Evolutionary conservation across 2,888 invertebrate genomes (phyloP).

Genomic region (Ypsolopha sequella): DNA sequence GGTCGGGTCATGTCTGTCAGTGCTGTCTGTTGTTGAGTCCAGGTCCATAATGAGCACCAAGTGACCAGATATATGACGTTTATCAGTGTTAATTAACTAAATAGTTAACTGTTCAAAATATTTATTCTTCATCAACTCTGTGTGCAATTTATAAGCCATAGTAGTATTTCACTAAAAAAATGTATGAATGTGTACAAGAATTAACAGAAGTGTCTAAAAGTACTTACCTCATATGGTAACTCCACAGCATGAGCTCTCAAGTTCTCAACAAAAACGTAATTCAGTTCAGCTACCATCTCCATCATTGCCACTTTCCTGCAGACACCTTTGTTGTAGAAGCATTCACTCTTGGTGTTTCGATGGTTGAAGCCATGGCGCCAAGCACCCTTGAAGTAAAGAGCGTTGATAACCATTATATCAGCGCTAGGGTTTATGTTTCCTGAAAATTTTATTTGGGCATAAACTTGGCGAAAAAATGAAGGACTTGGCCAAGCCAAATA

Average conservation of each 20-base stretch:
- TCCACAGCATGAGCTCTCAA: constrained; percentile 74
- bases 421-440: constrained; percentile 56
- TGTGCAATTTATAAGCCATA: no score
- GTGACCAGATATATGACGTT: no score
- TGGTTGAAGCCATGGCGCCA: constrained; percentile 73
- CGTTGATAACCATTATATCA: constrained; percentile 71
- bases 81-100: no score
- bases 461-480: neutral
- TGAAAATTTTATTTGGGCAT: constrained; percentile 16
- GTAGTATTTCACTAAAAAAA: no score
- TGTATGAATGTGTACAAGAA: neutral
- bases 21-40: no score
- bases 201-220: neutral
- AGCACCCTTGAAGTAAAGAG: constrained; percentile 75
- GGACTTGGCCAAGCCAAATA: no score
- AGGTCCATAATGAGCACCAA: no score
- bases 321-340: constrained; percentile 59
- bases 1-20: no score
- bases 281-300: constrained; percentile 67
- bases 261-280: constrained; percentile 66
- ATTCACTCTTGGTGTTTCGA: constrained; percentile 50
- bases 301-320: constrained; percentile 72
- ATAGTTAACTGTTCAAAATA: no score
- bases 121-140: neutral
- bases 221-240: constrained; percentile 73